Percentiles rank a stretch among this genome's conserved stretches.
These are phyloP conservation scores for Hemichromis elongatus DNA, from an alignment of 2,113 vertebrate genomes.

Conservation along the genomic window DNA sequence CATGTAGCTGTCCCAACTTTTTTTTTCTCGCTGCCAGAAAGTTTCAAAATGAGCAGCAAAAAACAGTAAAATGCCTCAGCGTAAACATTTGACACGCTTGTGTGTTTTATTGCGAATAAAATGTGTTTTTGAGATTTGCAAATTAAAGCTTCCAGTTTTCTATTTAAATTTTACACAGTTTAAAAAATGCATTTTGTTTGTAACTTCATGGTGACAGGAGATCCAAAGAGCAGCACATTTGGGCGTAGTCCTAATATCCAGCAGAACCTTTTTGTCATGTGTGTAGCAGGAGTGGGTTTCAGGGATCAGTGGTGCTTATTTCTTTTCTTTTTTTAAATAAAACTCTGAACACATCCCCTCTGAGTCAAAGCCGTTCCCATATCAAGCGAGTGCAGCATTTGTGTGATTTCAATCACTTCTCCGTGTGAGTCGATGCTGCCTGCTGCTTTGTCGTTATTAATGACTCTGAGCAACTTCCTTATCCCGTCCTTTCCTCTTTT, in stretches of 20 bases:
- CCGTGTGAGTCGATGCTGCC: neutral
- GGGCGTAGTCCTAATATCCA: neutral
- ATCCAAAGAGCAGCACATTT: neutral
- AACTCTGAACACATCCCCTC: neutral
- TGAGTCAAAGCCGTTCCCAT: neutral
- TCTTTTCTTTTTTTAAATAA: neutral
- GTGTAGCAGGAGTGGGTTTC: too few species aligned
- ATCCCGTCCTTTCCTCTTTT: neutral
- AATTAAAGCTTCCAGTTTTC: neutral
- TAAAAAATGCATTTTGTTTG: neutral
- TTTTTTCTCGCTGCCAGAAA: neutral
- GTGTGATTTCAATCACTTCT: slow-evolving; percentile 4
- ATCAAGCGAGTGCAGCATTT: neutral
- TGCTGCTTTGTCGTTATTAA: slow-evolving; percentile 35
- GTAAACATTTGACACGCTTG: neutral
- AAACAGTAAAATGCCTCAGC: neutral
- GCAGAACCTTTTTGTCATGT: neutral
- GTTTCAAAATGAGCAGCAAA: neutral
- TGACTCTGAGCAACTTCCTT: slow-evolving; percentile 31
- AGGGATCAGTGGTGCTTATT: neutral
- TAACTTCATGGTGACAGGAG: neutral
- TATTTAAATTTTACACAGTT: neutral
- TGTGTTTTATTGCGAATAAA: neutral
- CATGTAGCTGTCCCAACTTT: neutral
- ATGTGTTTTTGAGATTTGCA: neutral